These are phyloP conservation scores for Aphis gossypii DNA, from an alignment of 1,140 invertebrate species.

Conservation along the genomic window DNA sequence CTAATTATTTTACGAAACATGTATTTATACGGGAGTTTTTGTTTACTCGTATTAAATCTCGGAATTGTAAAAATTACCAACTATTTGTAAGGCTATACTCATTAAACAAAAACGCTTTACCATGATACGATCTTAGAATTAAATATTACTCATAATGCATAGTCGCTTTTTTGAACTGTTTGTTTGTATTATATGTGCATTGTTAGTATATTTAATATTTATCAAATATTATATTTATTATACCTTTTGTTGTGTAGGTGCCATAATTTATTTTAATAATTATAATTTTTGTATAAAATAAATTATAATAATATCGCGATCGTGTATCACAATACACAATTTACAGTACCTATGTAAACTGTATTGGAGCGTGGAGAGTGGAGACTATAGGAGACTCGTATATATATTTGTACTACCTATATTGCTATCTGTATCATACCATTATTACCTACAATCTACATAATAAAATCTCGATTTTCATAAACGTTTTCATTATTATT, in stretches of 20 bases:
- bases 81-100: not conserved
- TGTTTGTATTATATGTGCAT: too few species aligned
- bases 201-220: too few species aligned
- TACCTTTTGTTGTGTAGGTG: too few species aligned
- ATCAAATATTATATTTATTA: too few species aligned
- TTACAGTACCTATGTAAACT: not conserved
- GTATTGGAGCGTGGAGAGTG: not conserved
- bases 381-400: not conserved
- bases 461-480: constrained; percentile 7
- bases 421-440: not conserved
- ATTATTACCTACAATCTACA: not conserved
- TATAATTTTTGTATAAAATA: not conserved
- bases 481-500: not conserved
- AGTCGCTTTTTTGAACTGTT: too few species aligned
- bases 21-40: not conserved
- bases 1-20: not conserved
- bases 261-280: not conserved
- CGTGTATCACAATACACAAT: not conserved
- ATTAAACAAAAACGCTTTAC: not conserved
- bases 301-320: not conserved
- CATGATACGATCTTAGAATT: too few species aligned
- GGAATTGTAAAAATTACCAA: not conserved
- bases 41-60: not conserved
- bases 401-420: not conserved
- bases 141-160: too few species aligned